A percentile compares a stretch with the other conserved stretches of the same genome.
phyloP scores from a whole-genome alignment of 64 coral and sea anemone genomes.

The Montipora capricornis region DNA sequence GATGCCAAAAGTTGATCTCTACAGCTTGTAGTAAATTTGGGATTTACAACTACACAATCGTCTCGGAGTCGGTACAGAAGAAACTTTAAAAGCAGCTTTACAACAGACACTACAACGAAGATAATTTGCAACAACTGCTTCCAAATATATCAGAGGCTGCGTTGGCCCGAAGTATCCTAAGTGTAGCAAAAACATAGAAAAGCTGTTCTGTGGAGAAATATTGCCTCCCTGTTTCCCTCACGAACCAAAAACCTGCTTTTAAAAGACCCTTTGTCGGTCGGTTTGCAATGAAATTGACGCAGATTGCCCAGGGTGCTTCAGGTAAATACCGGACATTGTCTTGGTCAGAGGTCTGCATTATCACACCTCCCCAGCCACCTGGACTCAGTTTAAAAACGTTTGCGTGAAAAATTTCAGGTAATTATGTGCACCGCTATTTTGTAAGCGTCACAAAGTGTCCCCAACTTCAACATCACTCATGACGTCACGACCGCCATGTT shows the following conservation, averaged over 20 bases:
- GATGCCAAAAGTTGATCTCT: conserved; percentile 44
- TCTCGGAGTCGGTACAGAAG: conserved; percentile 13
- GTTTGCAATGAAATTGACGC: not conserved
- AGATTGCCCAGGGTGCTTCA: conserved; percentile 18
- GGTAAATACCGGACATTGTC: not conserved
- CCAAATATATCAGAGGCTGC: not conserved
- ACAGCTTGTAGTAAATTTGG: conserved; percentile 21
- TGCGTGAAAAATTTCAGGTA: too few relatives aligned
- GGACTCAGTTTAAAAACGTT: too few relatives aligned
- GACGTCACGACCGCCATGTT: too few relatives aligned
- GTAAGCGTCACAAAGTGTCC: too few relatives aligned
- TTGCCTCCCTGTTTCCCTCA: conserved; percentile 67
- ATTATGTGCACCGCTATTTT: too few relatives aligned
- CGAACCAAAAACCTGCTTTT: not conserved
- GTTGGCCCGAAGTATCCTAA: conserved; percentile 4
- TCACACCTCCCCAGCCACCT: too few relatives aligned
- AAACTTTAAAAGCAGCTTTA: not conserved
- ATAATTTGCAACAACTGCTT: not conserved
- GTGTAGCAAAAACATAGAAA: conserved; percentile 37
- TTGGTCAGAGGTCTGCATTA: not conserved
- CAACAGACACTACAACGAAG: not conserved
- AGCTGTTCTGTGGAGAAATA: conserved; percentile 49
- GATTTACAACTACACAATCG: not conserved
- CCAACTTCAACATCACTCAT: too few relatives aligned
- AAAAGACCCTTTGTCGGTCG: conserved; percentile 20